Conservation (phyloP, 2,888 invertebrate genomes). For the Chrysina gloriosa region DNA sequence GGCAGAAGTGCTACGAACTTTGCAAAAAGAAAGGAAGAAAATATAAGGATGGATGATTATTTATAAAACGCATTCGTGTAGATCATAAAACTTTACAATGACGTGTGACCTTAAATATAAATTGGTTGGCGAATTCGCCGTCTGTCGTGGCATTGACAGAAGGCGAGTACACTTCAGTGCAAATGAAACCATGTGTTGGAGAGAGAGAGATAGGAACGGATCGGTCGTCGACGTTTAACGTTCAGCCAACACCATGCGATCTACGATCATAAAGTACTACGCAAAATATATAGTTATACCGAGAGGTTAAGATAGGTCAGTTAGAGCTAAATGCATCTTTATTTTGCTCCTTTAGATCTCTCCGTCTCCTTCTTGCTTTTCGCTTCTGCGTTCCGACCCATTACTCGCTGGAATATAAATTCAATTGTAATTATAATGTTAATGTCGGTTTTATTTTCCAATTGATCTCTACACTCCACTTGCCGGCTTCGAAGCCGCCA, state of each 20-base stretch:
- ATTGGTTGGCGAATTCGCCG: slow-evolving; percentile 15
- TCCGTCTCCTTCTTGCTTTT: slow-evolving; percentile 1
- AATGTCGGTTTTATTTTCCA: slow-evolving; percentile 34
- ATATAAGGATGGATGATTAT: slow-evolving; percentile 39
- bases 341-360: slow-evolving; percentile 13
- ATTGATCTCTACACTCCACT: slow-evolving; percentile 33
- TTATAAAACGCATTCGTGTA: slow-evolving; percentile 46
- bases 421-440: slow-evolving; percentile 38
- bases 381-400: slow-evolving; percentile 16
- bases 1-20: slow-evolving; percentile 24
- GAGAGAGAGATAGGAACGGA: slow-evolving; percentile 27
- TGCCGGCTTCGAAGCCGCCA: neutral
- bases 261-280: slow-evolving; percentile 39
- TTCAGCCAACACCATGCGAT: slow-evolving; percentile 25
- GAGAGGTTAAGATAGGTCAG: slow-evolving; percentile 46
- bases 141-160: no score
- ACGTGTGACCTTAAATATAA: slow-evolving; percentile 47
- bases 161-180: no score
- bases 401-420: slow-evolving; percentile 29
- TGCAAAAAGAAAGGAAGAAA: slow-evolving; percentile 22
- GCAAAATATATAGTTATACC: slow-evolving; percentile 42
- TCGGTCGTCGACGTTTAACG: slow-evolving; percentile 18
- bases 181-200: slow-evolving; percentile 2
- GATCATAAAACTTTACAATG: slow-evolving; percentile 46
- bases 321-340: slow-evolving; percentile 40